Percentiles rank a stretch among this genome's conserved stretches.
These are phyloP conservation scores for Shargacucullia verbasci DNA, from an alignment of 2,888 invertebrate genomes.

Conservation along the genomic window DNA sequence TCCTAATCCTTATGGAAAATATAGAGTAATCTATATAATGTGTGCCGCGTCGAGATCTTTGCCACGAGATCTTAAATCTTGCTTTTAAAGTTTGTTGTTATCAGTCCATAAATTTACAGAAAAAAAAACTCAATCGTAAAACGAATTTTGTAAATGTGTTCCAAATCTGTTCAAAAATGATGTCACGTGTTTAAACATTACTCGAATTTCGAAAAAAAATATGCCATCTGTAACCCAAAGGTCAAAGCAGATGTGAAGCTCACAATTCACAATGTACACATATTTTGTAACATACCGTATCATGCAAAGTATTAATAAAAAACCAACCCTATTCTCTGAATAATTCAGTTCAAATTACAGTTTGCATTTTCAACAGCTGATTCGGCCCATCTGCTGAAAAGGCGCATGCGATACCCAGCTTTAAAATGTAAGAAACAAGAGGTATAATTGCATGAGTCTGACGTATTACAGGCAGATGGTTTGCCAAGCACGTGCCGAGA, in stretches of 20 bases:
- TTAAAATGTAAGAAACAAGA: fast-evolving
- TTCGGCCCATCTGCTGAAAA: slow-evolving; percentile 31
- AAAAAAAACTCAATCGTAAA: too few species aligned
- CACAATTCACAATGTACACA: slow-evolving; percentile 28
- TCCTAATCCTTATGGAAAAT: too few species aligned
- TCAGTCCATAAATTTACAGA: too few species aligned
- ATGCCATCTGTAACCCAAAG: slow-evolving; percentile 57
- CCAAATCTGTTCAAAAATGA: slow-evolving; percentile 26
- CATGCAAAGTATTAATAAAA: slow-evolving; percentile 34
- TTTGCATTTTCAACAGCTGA: slow-evolving; percentile 43
- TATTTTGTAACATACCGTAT: slow-evolving; percentile 27
- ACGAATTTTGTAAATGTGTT: too few species aligned
- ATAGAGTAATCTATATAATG: too few species aligned
- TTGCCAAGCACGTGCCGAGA: slow-evolving; percentile 50
- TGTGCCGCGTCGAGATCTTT: too few species aligned
- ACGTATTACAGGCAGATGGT: slow-evolving; percentile 40
- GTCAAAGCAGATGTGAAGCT: slow-evolving; percentile 50
- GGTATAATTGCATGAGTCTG: not conserved
- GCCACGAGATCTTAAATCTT: too few species aligned
- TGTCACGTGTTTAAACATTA: slow-evolving; percentile 22
- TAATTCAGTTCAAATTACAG: slow-evolving; percentile 37
- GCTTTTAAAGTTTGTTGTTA: too few species aligned
- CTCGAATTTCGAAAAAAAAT: slow-evolving; percentile 30
- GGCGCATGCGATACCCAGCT: slow-evolving; percentile 4
- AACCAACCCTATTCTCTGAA: slow-evolving; percentile 4